Conservation (phyloP, 2,113 vertebrate genomes). For the Poeciliopsis retropinna region DNA sequence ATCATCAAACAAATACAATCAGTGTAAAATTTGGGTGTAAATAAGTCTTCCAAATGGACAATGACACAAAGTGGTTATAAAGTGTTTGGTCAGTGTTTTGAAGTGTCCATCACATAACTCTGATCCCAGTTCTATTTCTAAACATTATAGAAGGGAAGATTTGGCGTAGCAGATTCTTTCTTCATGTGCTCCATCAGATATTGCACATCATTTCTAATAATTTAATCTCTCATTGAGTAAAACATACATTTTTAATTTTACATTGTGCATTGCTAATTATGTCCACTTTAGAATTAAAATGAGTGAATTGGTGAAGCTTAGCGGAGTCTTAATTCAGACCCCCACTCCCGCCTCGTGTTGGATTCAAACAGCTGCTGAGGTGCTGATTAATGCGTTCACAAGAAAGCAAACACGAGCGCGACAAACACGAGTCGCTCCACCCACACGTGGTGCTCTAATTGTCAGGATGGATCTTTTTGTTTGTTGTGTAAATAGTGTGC, state of each 20-base stretch:
- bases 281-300: not conserved
- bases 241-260: not conserved
- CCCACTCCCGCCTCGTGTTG: not conserved
- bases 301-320: not conserved
- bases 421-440: conserved; percentile 23
- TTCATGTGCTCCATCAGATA: not conserved
- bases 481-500: conserved; percentile 37
- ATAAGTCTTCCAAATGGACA: too few relatives aligned
- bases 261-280: not conserved
- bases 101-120: too few relatives aligned
- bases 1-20: too few relatives aligned
- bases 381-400: conserved; percentile 37
- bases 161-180: not conserved
- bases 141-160: not conserved
- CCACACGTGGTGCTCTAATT: conserved; percentile 22
- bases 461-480: conserved; percentile 26
- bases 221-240: not conserved
- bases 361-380: conserved; percentile 23
- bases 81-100: too few relatives aligned
- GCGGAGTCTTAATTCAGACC: not conserved
- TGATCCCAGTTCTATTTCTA: too few relatives aligned
- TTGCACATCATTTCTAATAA: not conserved
- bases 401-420: conserved; percentile 18
- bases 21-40: too few relatives aligned
- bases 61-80: too few relatives aligned